Evolutionary conservation across 2,797 vertebrate genomes (phyloP), one percentile per base, ranked within the genome.

Genomic region (Lithobates sylvaticus): DNA sequence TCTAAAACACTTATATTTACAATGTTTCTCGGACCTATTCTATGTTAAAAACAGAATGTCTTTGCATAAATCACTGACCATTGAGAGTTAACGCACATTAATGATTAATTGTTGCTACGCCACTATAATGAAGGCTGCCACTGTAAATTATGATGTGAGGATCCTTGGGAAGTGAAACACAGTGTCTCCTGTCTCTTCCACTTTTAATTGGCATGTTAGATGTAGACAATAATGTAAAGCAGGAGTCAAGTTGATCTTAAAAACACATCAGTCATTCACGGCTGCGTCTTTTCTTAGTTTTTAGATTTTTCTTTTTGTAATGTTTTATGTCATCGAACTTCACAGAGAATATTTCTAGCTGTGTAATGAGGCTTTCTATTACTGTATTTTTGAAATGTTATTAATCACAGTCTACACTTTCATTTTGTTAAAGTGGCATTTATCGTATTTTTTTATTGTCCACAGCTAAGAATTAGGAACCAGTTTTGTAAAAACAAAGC

Each of bases 171-270:
- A 64, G 71, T 65, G 61, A 75, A 67, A 65, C 71, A n/a, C 68
- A 47, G 32, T 61, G 26, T 79, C 77, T 79, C 68, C 77, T 79
- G 77, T 69, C 77, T 47, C 81, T 44, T 83, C n/a, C 70, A 69
- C 58, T 75, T 75, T 67, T 83, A 83, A 83, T 83, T 83, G 71
- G 81, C 72, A 83, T 47, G 34, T 79, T 47, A 83, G 61, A 83
- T 67, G 50, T 44, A 44, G 54, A 83, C 72, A 75, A 83, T 83
- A 67, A 83, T 83, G 72, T 64, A 74, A 75, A 65, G 71, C 54
- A 42, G 36, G 71, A 64, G 71, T 79, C 77, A 79, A 79, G 77
- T 79, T 21, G 64, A 79, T 79, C 39, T 44, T 69, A 79, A 68
- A 69, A 79, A 69, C 64, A 47, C 77, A 79, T 79, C 64, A 79